Evolutionary conservation across 2,797 vertebrate genomes (phyloP).

Genomic region (Tragopan temminckii): DNA sequence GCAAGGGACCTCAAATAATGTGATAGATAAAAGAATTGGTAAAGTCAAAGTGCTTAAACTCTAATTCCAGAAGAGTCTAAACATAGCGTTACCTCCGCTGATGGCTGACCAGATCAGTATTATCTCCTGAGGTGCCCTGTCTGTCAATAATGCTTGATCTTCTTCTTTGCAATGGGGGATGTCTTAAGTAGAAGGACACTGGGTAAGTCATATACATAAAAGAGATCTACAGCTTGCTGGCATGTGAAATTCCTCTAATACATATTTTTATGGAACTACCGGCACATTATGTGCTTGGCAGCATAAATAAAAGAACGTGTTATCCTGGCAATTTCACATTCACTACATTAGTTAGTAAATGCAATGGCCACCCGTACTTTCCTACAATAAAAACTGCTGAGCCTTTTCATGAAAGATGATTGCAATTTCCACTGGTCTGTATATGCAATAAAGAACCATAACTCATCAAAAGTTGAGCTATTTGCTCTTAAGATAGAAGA

Average conservation of each 20-base stretch:
- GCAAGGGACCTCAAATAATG: background rate
- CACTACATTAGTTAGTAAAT: constrained; percentile 75
- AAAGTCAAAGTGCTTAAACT: background rate
- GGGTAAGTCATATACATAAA: constrained; percentile 61
- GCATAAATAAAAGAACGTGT: constrained; percentile 75
- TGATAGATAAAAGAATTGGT: background rate
- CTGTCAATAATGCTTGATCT: constrained; percentile 14
- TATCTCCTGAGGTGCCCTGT: background rate
- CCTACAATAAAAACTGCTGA: constrained; percentile 73
- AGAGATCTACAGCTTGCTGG: constrained; percentile 59
- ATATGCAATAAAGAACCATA: constrained; percentile 70
- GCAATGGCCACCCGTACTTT: constrained; percentile 68
- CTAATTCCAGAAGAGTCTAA: constrained; percentile 4
- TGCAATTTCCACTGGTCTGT: constrained; percentile 78
- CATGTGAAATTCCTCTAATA: constrained; percentile 67
- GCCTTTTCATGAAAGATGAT: constrained; percentile 82
- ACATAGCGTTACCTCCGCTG: background rate
- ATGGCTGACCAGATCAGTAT: background rate
- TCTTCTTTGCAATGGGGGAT: constrained; percentile 2
- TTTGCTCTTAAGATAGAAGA: constrained; percentile 79
- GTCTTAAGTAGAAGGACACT: constrained; percentile 58
- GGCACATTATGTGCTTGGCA: constrained; percentile 63
- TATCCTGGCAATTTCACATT: constrained; percentile 71
- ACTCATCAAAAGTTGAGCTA: constrained; percentile 81
- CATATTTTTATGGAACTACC: constrained; percentile 62